These are phyloP conservation scores for Nannospalax galili DNA, from an alignment of 2,113 vertebrate species.

Conservation along the genomic window DNA sequence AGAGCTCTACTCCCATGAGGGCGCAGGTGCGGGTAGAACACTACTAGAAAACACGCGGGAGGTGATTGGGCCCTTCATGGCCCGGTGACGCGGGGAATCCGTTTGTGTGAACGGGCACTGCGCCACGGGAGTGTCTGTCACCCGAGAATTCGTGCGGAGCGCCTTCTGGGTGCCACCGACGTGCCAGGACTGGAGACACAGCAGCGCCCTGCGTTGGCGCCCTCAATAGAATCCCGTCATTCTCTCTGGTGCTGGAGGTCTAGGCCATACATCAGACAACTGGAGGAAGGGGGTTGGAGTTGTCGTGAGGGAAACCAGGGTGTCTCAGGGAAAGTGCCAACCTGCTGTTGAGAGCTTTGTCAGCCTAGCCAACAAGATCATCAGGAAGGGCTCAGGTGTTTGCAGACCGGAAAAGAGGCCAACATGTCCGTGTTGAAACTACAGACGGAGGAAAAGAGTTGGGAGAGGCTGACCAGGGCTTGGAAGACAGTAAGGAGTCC, in stretches of 20 bases:
- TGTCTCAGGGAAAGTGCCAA: neutral
- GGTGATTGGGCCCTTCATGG: neutral
- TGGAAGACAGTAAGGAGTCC: neutral
- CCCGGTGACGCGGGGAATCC: neutral
- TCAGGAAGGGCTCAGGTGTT: neutral
- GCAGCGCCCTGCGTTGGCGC: neutral
- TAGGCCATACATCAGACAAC: neutral
- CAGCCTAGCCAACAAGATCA: neutral
- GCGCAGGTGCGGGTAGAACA: neutral
- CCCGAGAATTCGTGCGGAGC: neutral
- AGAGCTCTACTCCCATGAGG: neutral
- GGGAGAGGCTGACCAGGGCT: neutral
- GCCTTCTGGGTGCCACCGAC: neutral
- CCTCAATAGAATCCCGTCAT: neutral
- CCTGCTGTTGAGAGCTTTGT: neutral
- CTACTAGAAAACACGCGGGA: neutral
- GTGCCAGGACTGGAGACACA: neutral
- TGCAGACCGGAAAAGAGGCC: slow-evolving; percentile 22
- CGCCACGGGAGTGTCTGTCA: neutral
- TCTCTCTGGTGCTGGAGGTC: neutral
- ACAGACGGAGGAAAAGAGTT: neutral
- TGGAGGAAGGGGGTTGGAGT: neutral
- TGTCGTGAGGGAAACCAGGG: neutral
- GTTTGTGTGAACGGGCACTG: neutral
- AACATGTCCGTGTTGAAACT: neutral